A percentile compares a stretch with the other conserved stretches of the same genome.
phyloP scores from a whole-genome alignment of 1,140 invertebrate species.

The Apis laboriosa region DNA sequence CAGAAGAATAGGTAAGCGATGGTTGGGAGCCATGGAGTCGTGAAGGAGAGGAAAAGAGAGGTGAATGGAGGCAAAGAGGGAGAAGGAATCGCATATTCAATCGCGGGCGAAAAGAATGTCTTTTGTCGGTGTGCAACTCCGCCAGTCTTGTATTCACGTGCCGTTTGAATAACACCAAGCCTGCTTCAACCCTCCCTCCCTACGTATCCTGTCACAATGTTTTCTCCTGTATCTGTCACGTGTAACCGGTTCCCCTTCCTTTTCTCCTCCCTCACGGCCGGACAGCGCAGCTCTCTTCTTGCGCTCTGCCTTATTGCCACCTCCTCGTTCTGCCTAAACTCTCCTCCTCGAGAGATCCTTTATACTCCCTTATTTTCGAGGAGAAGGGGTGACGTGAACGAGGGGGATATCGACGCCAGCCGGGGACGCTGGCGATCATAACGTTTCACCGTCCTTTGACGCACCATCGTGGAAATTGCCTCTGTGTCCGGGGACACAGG shows the following conservation, averaged over 20 bases:
- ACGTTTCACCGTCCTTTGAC: not conserved
- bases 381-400: too few relatives aligned
- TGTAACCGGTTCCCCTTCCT: not conserved
- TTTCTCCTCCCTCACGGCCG: not conserved
- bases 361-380: too few relatives aligned
- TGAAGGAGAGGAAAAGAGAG: not conserved
- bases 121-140: conserved; percentile 42
- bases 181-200: too few relatives aligned
- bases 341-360: conserved; percentile 4
- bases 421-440: too few relatives aligned
- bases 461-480: too few relatives aligned
- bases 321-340: conserved; percentile 10
- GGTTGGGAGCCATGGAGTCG: too few relatives aligned
- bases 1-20: not conserved
- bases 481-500: too few relatives aligned
- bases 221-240: conserved; percentile 9
- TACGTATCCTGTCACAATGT: not conserved
- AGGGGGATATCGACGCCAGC: too few relatives aligned
- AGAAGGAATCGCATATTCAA: conserved; percentile 51
- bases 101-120: conserved; percentile 52
- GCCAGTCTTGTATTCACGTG: conserved; percentile 24
- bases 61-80: not conserved
- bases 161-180: conserved; percentile 36
- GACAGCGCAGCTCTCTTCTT: not conserved
- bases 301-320: not conserved